Conservation (phyloP, 2,113 vertebrate species). For the Gymnocephalus cernua region DNA sequence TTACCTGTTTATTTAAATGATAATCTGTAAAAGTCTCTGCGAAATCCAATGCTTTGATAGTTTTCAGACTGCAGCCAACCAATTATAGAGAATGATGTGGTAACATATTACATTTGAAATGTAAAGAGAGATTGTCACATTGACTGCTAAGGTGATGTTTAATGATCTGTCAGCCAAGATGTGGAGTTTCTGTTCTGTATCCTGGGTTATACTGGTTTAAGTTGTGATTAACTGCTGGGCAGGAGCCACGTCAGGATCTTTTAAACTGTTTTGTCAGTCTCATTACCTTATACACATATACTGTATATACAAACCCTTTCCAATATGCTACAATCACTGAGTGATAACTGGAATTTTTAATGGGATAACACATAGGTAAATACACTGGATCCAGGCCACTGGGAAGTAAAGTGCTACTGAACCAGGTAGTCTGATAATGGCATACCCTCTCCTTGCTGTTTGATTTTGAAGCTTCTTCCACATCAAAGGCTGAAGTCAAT, state of each 20-base stretch:
- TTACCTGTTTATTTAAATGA: slow-evolving; percentile 25
- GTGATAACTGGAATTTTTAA: background rate
- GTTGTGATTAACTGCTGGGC: background rate
- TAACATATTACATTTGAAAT: background rate
- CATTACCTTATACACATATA: background rate
- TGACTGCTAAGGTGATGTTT: background rate
- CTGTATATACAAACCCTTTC: background rate
- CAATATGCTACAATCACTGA: background rate
- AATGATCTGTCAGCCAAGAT: background rate
- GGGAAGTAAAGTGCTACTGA: slow-evolving; percentile 8
- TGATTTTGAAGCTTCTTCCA: slow-evolving; percentile 30
- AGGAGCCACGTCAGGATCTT: background rate
- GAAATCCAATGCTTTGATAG: background rate
- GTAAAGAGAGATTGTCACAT: background rate
- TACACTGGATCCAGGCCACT: slow-evolving; percentile 13
- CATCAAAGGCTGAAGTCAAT: slow-evolving; percentile 2
- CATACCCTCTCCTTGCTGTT: slow-evolving; percentile 6
- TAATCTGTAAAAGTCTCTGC: background rate
- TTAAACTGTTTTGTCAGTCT: background rate
- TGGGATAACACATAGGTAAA: background rate
- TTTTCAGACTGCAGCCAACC: background rate
- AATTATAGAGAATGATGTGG: background rate
- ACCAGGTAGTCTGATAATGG: slow-evolving; percentile 24
- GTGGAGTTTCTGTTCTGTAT: background rate
- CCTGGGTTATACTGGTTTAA: background rate